Base-by-base conservation (phyloP, 2,888 invertebrate genomes). In the Colostygia pectinataria region DNA sequence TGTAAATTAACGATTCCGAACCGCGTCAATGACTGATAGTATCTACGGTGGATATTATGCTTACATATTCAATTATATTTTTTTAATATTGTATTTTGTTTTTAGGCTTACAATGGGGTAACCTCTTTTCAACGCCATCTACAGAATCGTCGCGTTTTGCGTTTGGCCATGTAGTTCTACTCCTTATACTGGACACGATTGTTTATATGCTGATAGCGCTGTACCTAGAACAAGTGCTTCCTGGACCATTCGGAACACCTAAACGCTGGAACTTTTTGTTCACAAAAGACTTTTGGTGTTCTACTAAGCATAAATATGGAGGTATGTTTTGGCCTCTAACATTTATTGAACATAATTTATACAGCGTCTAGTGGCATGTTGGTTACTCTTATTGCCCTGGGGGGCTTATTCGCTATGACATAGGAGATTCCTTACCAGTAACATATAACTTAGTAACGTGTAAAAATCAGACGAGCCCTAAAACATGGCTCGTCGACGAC, bases 151-250 rank as follows among this genome's bases (percentile, higher is more conserved):
- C 67, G n/a, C 85, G 92, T 1, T 89, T 96, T 48, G 84, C 93
- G 0, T 86, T 97, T 61, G 95, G 95, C 1, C 91, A 93, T 61
- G 91, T 95, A 24, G 84, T 97, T 32, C 65, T 95, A 1, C 94
- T 97, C 91, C 78, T 98, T 65, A 68, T 94, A n/a, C 54, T 95
- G 0, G 95, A 96, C 70, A 83, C 92, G 5, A 41, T 94, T 0
- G 38, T 97, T 0, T 96, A 97, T 69, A 91, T 96, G 74, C 47
- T 94, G 1, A 77, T 97, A 25, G 94, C 98, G 0, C 85, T 97
- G 59, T 98, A 98, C 73, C 83, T 98, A 18, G 98, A 98, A 77
- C 95, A 95, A 59, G 92, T 98, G 6, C 91, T 94, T 54, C 98
- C 98, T 0, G 98, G 98, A 6, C 94, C 95, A 8, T 96, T 92